phyloP scores from a whole-genome alignment of 2,113 vertebrate genomes.

The Neogobius melanostomus region DNA sequence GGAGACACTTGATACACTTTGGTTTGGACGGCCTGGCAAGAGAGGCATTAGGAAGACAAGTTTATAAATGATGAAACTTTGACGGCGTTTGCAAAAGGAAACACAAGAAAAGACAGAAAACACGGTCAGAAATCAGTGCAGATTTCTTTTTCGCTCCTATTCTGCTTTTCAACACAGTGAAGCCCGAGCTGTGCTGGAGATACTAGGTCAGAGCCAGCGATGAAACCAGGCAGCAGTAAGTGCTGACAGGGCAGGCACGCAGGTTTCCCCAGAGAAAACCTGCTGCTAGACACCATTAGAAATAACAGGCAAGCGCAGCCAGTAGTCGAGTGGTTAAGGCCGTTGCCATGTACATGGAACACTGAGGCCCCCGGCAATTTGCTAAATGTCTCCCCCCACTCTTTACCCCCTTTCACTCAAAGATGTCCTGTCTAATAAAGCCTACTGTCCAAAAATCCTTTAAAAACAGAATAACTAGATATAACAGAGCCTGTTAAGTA shows the following conservation, averaged over 20 bases:
- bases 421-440: too few relatives aligned
- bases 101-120: constrained; percentile 28
- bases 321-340: too few relatives aligned
- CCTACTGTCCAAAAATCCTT: too few relatives aligned
- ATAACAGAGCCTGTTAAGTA: constrained; percentile 36
- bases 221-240: constrained; percentile 52
- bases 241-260: constrained; percentile 49
- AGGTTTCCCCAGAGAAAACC: constrained; percentile 43
- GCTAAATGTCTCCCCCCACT: too few relatives aligned
- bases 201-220: constrained; percentile 33
- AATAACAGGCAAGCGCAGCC: constrained; percentile 28
- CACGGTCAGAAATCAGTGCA: constrained; percentile 40
- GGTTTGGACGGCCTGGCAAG: constrained; percentile 15
- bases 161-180: constrained; percentile 48
- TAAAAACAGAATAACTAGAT: too few relatives aligned
- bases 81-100: constrained; percentile 10
- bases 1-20: neutral
- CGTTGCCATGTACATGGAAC: too few relatives aligned
- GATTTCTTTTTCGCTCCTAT: constrained; percentile 15
- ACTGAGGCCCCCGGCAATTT: too few relatives aligned
- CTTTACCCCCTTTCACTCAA: too few relatives aligned
- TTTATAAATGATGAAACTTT: constrained; percentile 26
- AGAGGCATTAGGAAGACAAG: constrained; percentile 12
- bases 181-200: constrained; percentile 47
- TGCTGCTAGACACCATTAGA: constrained; percentile 49